Evolutionary conservation across 1,140 invertebrate genomes (phyloP).

Genomic region (Littorina saxatilis): DNA sequence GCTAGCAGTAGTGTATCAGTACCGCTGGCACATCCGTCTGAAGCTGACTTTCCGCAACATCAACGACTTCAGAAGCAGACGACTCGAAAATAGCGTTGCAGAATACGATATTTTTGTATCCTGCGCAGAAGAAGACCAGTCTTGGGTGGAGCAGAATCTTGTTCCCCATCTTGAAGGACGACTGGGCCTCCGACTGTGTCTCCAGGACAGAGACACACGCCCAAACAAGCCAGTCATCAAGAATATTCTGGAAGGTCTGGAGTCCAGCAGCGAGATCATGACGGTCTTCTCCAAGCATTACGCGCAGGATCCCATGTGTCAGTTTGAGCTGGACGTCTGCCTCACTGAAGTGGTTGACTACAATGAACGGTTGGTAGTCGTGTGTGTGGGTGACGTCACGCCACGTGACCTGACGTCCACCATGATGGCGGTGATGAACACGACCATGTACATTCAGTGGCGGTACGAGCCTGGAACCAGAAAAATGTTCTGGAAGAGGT

Average conservation of each 20-base stretch:
- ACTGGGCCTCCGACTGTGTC: conserved; percentile 50
- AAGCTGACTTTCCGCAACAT: conserved; percentile 5
- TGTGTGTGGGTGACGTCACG: conserved; percentile 45
- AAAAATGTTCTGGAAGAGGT: no score
- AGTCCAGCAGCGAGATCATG: conserved; percentile 52
- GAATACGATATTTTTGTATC: conserved; percentile 50
- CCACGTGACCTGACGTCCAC: conserved; percentile 32
- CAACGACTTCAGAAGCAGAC: not conserved
- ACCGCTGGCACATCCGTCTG: conserved; percentile 35
- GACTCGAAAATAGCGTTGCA: conserved; percentile 2
- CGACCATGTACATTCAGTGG: conserved; percentile 39
- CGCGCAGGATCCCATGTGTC: conserved; percentile 58
- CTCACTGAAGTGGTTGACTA: conserved; percentile 37
- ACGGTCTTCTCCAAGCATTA: conserved; percentile 58
- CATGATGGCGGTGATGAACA: conserved; percentile 33
- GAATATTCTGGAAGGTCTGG: conserved; percentile 59
- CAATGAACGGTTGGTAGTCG: conserved; percentile 32
- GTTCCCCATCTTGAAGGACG: not conserved
- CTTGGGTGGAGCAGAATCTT: not conserved
- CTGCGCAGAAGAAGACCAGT: conserved; percentile 2
- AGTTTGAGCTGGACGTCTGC: conserved; percentile 73
- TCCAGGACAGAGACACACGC: conserved; percentile 63
- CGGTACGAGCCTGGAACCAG: no score
- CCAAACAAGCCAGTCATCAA: conserved; percentile 52
- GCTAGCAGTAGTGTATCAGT: conserved; percentile 2